Percentiles rank a stretch among this genome's conserved stretches.
Evolutionary conservation across 2,888 invertebrate species (phyloP).

Genomic region (Galeruca laticollis): DNA sequence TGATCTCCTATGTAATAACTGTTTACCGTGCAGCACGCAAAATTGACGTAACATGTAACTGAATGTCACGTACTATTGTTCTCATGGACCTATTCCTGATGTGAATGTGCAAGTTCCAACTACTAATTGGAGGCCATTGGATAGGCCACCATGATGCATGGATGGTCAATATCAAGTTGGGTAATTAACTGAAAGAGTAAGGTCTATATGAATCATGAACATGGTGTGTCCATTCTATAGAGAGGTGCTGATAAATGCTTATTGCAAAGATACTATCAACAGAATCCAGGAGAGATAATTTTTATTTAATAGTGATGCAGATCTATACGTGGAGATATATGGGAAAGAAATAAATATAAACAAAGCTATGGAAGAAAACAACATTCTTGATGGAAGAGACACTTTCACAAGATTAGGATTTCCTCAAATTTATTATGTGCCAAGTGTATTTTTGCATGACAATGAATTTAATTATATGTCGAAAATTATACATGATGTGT

Average conservation of each 20-base stretch:
- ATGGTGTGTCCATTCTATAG: constrained; percentile 69
- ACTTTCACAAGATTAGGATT: too few species aligned
- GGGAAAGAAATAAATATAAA: too few species aligned
- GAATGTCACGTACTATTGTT: constrained; percentile 71
- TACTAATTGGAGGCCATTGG: constrained; percentile 73
- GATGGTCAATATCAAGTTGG: constrained; percentile 77
- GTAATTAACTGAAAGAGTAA: constrained; percentile 75
- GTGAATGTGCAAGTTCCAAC: constrained; percentile 70
- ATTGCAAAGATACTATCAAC: constrained; percentile 83
- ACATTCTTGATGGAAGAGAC: too few species aligned
- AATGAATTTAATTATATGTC: too few species aligned
- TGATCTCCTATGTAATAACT: too few species aligned
- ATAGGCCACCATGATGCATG: constrained; percentile 80
- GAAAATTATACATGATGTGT: too few species aligned
- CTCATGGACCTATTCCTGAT: constrained; percentile 73
- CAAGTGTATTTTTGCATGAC: too few species aligned
- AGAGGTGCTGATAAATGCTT: constrained; percentile 73
- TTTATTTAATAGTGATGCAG: constrained; percentile 79
- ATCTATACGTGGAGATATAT: constrained; percentile 80
- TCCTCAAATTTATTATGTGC: too few species aligned
- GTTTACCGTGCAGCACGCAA: too few species aligned
- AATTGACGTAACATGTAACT: too few species aligned
- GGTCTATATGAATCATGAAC: constrained; percentile 82
- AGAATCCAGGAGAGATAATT: constrained; percentile 77
- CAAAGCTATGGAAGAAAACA: too few species aligned